These are phyloP conservation scores for Thecocarcelia acutangulata DNA, from an alignment of 2,888 invertebrate species.

Conservation along the genomic window DNA sequence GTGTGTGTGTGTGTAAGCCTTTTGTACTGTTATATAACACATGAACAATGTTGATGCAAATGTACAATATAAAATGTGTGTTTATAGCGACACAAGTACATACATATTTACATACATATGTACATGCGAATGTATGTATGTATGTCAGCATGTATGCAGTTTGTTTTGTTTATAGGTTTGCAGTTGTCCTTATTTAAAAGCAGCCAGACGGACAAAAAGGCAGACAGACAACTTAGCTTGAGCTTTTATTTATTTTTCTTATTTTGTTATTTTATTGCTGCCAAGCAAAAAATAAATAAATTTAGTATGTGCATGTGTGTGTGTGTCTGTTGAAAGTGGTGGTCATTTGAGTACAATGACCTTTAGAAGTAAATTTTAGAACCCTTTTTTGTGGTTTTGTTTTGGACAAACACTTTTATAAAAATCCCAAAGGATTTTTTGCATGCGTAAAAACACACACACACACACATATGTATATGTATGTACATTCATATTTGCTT, in stretches of 20 bases:
- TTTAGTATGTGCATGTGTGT: background rate
- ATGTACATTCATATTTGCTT: background rate
- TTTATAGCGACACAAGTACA: too few species aligned
- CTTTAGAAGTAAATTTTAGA: conserved; percentile 26
- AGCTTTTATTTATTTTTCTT: conserved; percentile 1
- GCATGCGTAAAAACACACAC: background rate
- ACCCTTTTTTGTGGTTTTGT: conserved; percentile 54
- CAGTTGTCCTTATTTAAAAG: conserved; percentile 24
- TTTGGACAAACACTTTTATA: conserved; percentile 18
- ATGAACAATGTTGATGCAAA: too few species aligned
- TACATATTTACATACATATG: background rate
- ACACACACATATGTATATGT: background rate
- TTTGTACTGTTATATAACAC: background rate
- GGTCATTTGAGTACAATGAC: conserved; percentile 52
- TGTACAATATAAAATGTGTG: too few species aligned
- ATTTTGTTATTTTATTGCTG: conserved; percentile 14
- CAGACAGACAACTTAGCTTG: conserved; percentile 18
- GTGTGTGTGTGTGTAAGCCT: too few species aligned
- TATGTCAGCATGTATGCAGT: background rate
- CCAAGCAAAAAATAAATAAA: background rate
- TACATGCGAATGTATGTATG: background rate
- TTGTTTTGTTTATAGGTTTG: background rate
- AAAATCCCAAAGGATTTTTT: conserved; percentile 29
- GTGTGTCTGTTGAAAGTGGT: conserved; percentile 14
- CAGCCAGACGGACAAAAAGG: conserved; percentile 21